Evolutionary conservation across 2,888 invertebrate genomes (phyloP), one percentile per base, ranked within the genome.

Genomic region (Automeris io): DNA sequence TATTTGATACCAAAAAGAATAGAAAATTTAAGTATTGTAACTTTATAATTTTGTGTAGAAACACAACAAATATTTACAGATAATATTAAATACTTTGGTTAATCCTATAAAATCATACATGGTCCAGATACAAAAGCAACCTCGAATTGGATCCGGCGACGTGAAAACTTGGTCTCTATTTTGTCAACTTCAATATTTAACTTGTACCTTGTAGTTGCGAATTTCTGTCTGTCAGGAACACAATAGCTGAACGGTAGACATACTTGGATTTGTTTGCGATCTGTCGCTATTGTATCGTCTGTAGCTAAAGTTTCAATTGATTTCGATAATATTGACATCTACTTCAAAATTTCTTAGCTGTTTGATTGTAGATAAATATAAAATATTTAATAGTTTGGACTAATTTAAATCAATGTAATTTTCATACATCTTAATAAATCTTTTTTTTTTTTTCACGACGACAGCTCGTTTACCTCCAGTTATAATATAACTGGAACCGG

Each of bases 101-200:
- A 60, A 64, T 57, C 58, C 42, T 56, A 58, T 61, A 61, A 60
- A 57, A 64, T 50, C 59, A 61, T 53, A 60, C 49, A 49, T 44
- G 35, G 18, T n/a, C 38, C 46, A 49, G 45, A 49, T 43, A 40
- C 48, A 50, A 55, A 48, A 47, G 48, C 54, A 60, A 53, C 61
- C 56, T 54, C 57, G 62, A 61, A 65, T 66, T 64, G 60, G 55
- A 66, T 62, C 53, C 53, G 52, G 42, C 46, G 46, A 43, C 46
- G 58, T 52, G 53, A 58, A 61, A 60, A 62, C 63, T 68, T 58
- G 49, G 54, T 56, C 47, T 50, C 52, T 54, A 72, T 71, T 75
- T 77, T 69, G 73, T 71, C 72, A 75, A 76, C 67, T 76, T 66
- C 67, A 75, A 75, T 78, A 77, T 78, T 78, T 72, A 70, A 74